These are phyloP conservation scores for Brachionus paranguensis DNA, from an alignment of 1,140 invertebrate species.

Conservation along the genomic window DNA sequence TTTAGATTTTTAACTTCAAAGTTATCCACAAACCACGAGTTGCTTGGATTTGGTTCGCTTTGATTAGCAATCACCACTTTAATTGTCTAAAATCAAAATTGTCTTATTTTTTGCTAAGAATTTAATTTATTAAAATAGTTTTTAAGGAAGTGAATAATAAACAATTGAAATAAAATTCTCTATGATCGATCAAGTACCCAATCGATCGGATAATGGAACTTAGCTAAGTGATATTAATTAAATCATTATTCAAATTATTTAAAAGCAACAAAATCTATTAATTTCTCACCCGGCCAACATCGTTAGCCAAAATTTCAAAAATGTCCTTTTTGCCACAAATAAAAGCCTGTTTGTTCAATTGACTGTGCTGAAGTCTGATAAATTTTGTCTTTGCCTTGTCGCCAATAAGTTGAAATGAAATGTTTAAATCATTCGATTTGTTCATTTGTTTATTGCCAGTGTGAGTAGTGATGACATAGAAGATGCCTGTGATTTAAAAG, in stretches of 20 bases:
- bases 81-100: constrained; percentile 4
- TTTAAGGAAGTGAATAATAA: background rate
- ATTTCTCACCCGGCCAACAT: constrained; percentile 18
- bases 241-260: background rate
- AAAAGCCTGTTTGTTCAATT: constrained; percentile 30
- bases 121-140: background rate
- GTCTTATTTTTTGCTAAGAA: background rate
- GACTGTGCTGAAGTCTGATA: constrained; percentile 9
- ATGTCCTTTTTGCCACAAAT: constrained; percentile 24
- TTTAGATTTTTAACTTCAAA: constrained; percentile 19
- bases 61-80: constrained; percentile 31
- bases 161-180: background rate
- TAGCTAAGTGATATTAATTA: background rate
- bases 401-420: background rate
- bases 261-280: background rate
- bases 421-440: background rate
- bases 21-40: constrained; percentile 14
- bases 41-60: background rate
- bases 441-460: constrained; percentile 16
- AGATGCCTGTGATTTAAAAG: background rate
- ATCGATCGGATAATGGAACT: background rate
- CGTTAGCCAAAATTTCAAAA: constrained; percentile 14
- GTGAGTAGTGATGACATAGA: constrained; percentile 16
- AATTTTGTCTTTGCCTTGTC: constrained; percentile 21
- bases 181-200: background rate